Evolutionary conservation across 2,113 vertebrate species (phyloP), one percentile per base, ranked within the genome.

Genomic region (Cyprinus carpio): DNA sequence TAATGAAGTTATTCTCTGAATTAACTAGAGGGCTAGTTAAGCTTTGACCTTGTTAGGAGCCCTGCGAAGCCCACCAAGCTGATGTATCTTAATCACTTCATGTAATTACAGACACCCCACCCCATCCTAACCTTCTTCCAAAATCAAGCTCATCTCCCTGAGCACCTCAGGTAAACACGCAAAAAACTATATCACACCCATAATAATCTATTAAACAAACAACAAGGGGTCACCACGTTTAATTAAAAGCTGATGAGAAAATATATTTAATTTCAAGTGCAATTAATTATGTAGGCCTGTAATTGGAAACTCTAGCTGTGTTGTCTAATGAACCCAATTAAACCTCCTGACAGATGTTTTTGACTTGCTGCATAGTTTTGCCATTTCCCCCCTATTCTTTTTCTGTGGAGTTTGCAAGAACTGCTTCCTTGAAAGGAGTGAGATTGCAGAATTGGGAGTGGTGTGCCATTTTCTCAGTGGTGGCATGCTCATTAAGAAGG

Each of bases 191-290:
- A 90, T 88, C 89, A 94, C 93, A 90, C 92, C 93, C 93, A n/a
- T 89, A 91, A 94, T 93, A 89, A 94, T 93, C 92, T 87, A 94
- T 94, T 93, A 96, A 96, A 98, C 98, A 97, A 97, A 94, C 95
- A 95, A 90, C 91, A 90, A 93, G 92, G 89, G 93, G 94, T 84
- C 89, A 85, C 94, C 89, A 85, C 94, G 91, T 96, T 98, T 98
- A 98, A 99, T 98, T 97, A 97, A 97, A 95, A 95, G 95, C 95
- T 98, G 96, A 97, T 97, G 97, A 98, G 96, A 96, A 98, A 96
- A 96, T 97, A 95, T 96, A 95, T 97, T 98, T 97, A 97, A 98
- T 97, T 97, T 97, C 93, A 96, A 97, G 96, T 95, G 95, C 96
- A 97, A 98, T 98, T 97, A 97, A 98, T 99, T 98, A 98, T 97